phyloP scores from a whole-genome alignment of 2,888 invertebrate genomes.

The Dryadula phaetusa region DNA sequence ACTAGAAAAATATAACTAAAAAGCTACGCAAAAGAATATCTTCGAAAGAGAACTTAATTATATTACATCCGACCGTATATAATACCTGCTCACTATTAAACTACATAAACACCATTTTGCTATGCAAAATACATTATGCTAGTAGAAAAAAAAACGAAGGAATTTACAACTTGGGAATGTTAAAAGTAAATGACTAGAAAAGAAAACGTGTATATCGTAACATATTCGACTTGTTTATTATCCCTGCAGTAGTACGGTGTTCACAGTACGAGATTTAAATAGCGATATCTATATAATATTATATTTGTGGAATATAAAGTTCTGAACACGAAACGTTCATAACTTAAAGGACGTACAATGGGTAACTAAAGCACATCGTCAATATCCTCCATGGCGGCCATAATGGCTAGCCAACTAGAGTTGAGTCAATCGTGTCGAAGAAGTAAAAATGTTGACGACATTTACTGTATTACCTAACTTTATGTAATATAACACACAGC shows the following conservation, averaged over 20 bases:
- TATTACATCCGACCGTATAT: constrained; percentile 57
- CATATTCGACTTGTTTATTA: constrained; percentile 61
- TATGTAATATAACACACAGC: constrained; percentile 78
- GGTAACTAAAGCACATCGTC: constrained; percentile 55
- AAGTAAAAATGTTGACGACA: constrained; percentile 39
- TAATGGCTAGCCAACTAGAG: constrained; percentile 50
- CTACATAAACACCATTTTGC: constrained; percentile 79
- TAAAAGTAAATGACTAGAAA: constrained; percentile 79
- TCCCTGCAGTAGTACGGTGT: constrained; percentile 55
- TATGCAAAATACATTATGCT: constrained; percentile 82
- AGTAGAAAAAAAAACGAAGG: constrained; percentile 70
- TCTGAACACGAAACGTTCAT: constrained; percentile 49
- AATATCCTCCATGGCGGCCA: constrained; percentile 54
- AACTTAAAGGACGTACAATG: constrained; percentile 48
- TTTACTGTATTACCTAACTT: constrained; percentile 63
- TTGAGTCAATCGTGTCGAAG: constrained; percentile 46
- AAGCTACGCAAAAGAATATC: constrained; percentile 59
- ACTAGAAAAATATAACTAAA: constrained; percentile 73
- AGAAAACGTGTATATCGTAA: constrained; percentile 56
- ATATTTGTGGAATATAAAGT: constrained; percentile 52
- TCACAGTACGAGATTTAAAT: constrained; percentile 51
- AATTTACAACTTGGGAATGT: constrained; percentile 80
- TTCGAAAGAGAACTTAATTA: constrained; percentile 49
- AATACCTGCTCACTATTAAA: constrained; percentile 63
- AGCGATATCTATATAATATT: constrained; percentile 45